Conservation (phyloP, 2,888 invertebrate genomes). For the Congeria kusceri region DNA sequence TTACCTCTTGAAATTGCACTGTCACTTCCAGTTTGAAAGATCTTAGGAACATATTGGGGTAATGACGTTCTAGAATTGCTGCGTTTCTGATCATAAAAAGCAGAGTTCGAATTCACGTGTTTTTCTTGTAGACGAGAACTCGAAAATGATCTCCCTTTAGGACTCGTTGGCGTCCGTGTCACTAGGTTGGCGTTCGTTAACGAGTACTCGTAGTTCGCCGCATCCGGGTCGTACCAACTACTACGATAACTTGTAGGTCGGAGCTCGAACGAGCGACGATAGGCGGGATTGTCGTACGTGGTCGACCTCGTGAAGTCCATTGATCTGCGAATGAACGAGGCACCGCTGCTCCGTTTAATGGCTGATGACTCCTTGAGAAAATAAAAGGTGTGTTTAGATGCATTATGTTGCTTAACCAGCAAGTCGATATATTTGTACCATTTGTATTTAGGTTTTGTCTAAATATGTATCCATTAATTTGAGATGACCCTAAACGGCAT, state of each 20-base stretch:
- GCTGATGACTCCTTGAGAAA: slow-evolving; percentile 10
- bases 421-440: no score
- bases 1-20: slow-evolving; percentile 1
- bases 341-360: slow-evolving; percentile 24
- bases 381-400: neutral
- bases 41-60: slow-evolving; percentile 29
- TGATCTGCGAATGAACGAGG: slow-evolving; percentile 33
- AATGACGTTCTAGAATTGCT: slow-evolving; percentile 1
- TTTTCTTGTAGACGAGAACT: slow-evolving; percentile 27
- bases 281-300: slow-evolving; percentile 47
- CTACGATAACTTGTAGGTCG: slow-evolving; percentile 22
- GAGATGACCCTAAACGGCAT: no score
- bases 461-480: no score
- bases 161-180: slow-evolving; percentile 24
- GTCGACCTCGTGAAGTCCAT: slow-evolving; percentile 27
- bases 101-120: neutral
- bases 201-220: slow-evolving; percentile 40
- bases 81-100: neutral
- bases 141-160: slow-evolving; percentile 33
- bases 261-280: slow-evolving; percentile 42
- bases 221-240: slow-evolving; percentile 55
- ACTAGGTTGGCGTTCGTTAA: slow-evolving; percentile 47
- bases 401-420: neutral
- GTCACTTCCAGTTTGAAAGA: slow-evolving; percentile 12
- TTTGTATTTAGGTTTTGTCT: no score